These are phyloP conservation scores for Agelastica alni DNA, from an alignment of 2,888 invertebrate species.

Conservation along the genomic window DNA sequence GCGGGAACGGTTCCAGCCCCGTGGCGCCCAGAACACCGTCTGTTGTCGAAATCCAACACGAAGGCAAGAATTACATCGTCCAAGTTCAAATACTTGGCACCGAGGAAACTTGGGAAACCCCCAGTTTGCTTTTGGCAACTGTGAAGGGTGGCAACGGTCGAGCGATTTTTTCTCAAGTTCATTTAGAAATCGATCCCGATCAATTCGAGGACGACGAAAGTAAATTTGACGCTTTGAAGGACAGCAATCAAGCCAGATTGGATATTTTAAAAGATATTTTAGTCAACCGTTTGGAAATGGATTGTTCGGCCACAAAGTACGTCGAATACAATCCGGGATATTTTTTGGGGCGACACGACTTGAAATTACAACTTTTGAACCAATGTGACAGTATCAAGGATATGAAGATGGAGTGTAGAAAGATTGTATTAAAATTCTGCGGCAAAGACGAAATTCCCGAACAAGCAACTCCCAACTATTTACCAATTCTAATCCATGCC, in stretches of 20 bases:
- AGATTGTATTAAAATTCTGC: constrained; percentile 73
- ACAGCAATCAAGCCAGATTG: constrained; percentile 71
- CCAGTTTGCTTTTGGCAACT: constrained; percentile 75
- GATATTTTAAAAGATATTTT: constrained; percentile 80
- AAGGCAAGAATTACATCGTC: constrained; percentile 68
- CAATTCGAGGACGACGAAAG: constrained; percentile 67
- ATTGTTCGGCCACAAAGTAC: constrained; percentile 57
- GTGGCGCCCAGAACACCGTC: constrained; percentile 54
- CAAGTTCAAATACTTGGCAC: constrained; percentile 79
- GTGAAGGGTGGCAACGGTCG: constrained; percentile 68
- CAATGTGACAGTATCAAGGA: constrained; percentile 54
- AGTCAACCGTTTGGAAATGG: constrained; percentile 69
- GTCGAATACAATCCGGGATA: constrained; percentile 66
- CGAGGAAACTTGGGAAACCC: constrained; percentile 88
- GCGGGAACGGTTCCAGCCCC: constrained; percentile 53
- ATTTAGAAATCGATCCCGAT: constrained; percentile 77
- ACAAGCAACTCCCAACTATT: constrained; percentile 62
- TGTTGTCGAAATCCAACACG: constrained; percentile 53
- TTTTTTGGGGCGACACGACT: constrained; percentile 81
- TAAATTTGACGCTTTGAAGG: constrained; percentile 62
- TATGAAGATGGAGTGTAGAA: constrained; percentile 62
- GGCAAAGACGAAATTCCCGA: constrained; percentile 66
- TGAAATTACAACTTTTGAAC: constrained; percentile 72
- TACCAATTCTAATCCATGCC: constrained; percentile 77
- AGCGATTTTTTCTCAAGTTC: constrained; percentile 83